These are phyloP conservation scores for Ornithoptera alexandrae DNA, from an alignment of 2,888 invertebrate genomes.

Conservation along the genomic window DNA sequence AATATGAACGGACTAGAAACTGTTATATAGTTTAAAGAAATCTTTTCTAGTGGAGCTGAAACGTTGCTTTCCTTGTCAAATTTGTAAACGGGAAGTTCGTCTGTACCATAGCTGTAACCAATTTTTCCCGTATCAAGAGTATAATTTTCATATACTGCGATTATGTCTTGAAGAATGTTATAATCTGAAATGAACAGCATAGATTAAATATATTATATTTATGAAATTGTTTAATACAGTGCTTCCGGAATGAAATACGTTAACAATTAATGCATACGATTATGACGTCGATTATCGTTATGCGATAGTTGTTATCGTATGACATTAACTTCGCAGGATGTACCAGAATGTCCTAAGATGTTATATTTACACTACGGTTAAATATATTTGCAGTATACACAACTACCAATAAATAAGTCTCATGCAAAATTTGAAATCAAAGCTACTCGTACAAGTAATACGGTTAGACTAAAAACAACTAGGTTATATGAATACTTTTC, in stretches of 20 bases:
- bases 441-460: too few relatives aligned
- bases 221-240: background rate
- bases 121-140: constrained; percentile 23
- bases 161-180: constrained; percentile 39
- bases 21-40: constrained; percentile 10
- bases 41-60: constrained; percentile 29
- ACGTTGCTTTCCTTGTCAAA: constrained; percentile 32
- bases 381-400: too few relatives aligned
- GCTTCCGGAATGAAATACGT: background rate
- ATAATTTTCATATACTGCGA: constrained; percentile 1
- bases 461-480: too few relatives aligned
- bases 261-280: background rate
- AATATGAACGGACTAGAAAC: constrained; percentile 51
- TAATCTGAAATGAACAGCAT: constrained; percentile 47
- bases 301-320: background rate
- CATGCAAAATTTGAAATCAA: too few relatives aligned
- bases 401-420: too few relatives aligned
- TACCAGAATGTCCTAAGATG: background rate
- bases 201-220: background rate
- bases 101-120: constrained; percentile 30
- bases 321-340: background rate
- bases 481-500: too few relatives aligned
- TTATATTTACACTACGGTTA: background rate
- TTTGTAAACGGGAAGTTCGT: constrained; percentile 33
- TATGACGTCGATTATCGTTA: background rate